phyloP scores from a whole-genome alignment of 2,888 invertebrate genomes.

The Dicranocentrus wangi region DNA sequence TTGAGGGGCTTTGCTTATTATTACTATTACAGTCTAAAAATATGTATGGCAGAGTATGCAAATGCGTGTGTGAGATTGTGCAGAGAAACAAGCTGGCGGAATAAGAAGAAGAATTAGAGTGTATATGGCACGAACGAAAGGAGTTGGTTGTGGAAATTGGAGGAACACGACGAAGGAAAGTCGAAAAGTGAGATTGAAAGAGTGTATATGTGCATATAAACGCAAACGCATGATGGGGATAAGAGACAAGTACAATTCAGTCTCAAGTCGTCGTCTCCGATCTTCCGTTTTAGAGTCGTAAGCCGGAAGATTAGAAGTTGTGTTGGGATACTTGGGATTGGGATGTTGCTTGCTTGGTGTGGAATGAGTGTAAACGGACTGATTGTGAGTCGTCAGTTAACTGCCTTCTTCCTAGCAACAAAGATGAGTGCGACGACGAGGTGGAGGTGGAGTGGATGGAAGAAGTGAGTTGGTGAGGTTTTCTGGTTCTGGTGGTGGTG shows the following conservation, averaged over 20 bases:
- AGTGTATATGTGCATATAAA: no score
- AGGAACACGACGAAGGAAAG: neutral
- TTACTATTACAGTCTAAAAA: constrained; percentile 11
- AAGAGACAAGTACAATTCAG: no score
- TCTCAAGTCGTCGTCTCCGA: no score
- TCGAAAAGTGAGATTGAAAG: no score
- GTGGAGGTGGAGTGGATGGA: neutral
- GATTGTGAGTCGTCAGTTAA: constrained; percentile 7
- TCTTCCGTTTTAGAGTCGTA: no score
- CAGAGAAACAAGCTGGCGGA: no score
- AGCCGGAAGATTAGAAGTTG: constrained; percentile 28
- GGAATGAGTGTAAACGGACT: constrained; percentile 26
- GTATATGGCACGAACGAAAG: no score
- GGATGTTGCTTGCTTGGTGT: no score
- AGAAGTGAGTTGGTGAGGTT: neutral
- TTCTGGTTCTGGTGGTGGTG: neutral
- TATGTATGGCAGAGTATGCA: constrained; percentile 14
- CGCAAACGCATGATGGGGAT: constrained; percentile 2
- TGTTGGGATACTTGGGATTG: no score
- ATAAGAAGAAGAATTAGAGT: no score
- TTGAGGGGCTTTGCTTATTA: no score
- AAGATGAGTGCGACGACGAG: constrained; percentile 17
- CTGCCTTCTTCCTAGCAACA: constrained; percentile 29
- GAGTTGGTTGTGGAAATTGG: neutral
- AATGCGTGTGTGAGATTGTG: constrained; percentile 13